Conservation (phyloP, 2,888 invertebrate species). For the Cactoblastis cactorum region DNA sequence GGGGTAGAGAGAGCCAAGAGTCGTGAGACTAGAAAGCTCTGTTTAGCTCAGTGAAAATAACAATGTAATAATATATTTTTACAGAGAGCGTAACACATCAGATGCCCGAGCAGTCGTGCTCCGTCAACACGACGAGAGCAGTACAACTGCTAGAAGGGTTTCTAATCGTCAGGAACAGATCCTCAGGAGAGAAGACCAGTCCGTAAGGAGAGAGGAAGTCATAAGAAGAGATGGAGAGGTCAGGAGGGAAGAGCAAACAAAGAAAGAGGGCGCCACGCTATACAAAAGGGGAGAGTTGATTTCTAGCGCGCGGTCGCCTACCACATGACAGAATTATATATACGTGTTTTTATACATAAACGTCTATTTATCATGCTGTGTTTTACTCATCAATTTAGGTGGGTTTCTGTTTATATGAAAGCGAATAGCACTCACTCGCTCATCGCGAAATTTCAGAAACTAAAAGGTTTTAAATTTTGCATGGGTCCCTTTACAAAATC, state of each 20-base stretch:
- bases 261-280: slow-evolving; percentile 63
- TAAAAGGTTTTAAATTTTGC: too few relatives aligned
- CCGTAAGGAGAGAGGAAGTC: slow-evolving; percentile 67
- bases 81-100: slow-evolving; percentile 74
- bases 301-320: slow-evolving; percentile 83
- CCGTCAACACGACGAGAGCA: slow-evolving; percentile 69
- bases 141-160: slow-evolving; percentile 69
- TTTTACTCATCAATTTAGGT: slow-evolving; percentile 31
- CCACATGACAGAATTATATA: slow-evolving; percentile 58
- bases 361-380: slow-evolving; percentile 63
- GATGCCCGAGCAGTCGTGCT: slow-evolving; percentile 62
- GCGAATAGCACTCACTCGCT: too few relatives aligned
- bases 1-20: too few relatives aligned
- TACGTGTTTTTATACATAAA: slow-evolving; percentile 70
- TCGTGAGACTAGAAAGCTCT: too few relatives aligned
- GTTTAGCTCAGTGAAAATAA: slow-evolving; percentile 17
- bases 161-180: slow-evolving; percentile 37
- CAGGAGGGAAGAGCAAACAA: slow-evolving; percentile 31
- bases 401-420: not conserved
- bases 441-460: too few relatives aligned
- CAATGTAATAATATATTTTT: slow-evolving; percentile 22
- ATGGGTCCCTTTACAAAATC: too few relatives aligned
- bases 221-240: slow-evolving; percentile 33
- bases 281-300: slow-evolving; percentile 91
- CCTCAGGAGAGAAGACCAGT: slow-evolving; percentile 26